Base-by-base conservation (phyloP, 2,113 vertebrate species). In the Amblyornis subalaris region DNA sequence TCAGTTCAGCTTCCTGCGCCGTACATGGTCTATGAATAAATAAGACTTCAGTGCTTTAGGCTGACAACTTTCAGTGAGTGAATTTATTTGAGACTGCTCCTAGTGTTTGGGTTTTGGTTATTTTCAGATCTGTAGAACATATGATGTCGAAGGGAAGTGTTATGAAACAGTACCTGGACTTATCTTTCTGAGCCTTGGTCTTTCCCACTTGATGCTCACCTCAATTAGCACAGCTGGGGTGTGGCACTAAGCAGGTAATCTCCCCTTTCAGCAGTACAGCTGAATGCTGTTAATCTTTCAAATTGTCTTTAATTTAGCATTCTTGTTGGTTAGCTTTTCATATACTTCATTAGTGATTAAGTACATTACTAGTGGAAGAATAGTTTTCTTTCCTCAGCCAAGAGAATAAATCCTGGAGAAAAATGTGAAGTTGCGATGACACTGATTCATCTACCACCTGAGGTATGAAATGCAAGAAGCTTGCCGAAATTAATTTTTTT, bases 221-320 rank as follows among this genome's bases (percentile, higher is more conserved):
- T 88, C 89, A 97, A 62, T 95, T 94, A 95, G 62, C 90, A 69
- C 40, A 74, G 18, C 31, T 95, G 48, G 86, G 85, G 54, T 95
- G 89, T 89, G 78, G 71, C 71, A 70, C 70, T 90, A 94, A 95
- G 3, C 47, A 94, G 84, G 93, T 96, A 96, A 97, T 97, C 82
- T 45, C 36, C 64, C 38, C 60, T 82, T 38, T 29, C 38, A 66
- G 90, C 91, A 96, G 61, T 77, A 61, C 88, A 95, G 87, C 88
- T 96, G 93, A 96, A 94, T 93, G 88, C 86, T 93, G 69, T 95
- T 96, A 94, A 92, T 94, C 91, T 94, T 94, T 89, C 70, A 93
- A 94, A 57, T 62, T 94, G 36, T 85, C 93, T 96, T 96, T 95
- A 93, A 83, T 85, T 92, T 67, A 73, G 83, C 74, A 85, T 45